A percentile compares a stretch with the other conserved stretches of the same genome.
These are phyloP conservation scores for Amia ocellicauda DNA, from an alignment of 2,113 vertebrate genomes.

Conservation along the genomic window DNA sequence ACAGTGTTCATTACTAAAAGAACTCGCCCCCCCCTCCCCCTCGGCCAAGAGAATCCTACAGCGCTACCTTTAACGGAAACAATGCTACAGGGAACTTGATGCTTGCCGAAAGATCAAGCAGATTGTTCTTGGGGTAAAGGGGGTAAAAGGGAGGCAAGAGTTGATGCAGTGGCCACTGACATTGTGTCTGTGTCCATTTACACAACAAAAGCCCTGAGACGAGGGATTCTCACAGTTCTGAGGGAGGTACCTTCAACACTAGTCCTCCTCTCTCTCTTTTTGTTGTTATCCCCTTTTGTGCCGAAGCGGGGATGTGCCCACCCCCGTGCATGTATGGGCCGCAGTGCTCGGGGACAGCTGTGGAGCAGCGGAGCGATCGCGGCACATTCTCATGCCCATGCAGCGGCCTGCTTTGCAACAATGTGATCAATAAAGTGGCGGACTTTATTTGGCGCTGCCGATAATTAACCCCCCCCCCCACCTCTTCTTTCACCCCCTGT, in stretches of 20 bases:
- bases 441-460: constrained; percentile 21
- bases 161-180: constrained; percentile 6
- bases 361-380: neutral
- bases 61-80: neutral
- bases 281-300: neutral
- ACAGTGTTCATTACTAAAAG: too few species aligned
- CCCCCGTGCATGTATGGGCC: constrained; percentile 6
- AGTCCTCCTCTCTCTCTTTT: neutral
- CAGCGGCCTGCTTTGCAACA: neutral
- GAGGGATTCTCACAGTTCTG: constrained; percentile 2
- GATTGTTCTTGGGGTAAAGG: neutral
- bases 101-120: neutral
- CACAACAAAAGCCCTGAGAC: constrained; percentile 7
- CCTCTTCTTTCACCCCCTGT: neutral
- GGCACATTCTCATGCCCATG: neutral
- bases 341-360: constrained; percentile 19
- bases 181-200: constrained; percentile 7
- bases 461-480: neutral
- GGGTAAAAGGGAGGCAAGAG: neutral
- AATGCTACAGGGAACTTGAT: neutral
- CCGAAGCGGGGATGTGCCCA: constrained; percentile 23
- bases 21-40: too few species aligned
- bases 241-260: neutral
- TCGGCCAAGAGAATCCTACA: neutral
- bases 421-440: constrained; percentile 17